Evolutionary conservation across 2,113 vertebrate genomes (phyloP).

Genomic region (Poicephalus meyeri): DNA sequence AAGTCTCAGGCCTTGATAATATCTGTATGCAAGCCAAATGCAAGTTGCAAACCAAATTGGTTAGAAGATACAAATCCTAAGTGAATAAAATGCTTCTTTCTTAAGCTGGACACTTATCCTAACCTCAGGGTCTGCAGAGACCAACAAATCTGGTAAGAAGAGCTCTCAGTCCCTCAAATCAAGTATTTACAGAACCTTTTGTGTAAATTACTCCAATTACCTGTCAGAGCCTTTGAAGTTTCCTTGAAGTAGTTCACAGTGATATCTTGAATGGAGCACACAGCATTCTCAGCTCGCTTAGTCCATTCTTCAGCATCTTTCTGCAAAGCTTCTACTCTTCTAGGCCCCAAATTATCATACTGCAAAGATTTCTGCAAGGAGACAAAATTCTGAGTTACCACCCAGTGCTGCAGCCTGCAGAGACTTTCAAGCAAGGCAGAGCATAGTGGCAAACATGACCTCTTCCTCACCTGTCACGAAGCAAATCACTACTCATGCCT

Average conservation of each 20-base stretch:
- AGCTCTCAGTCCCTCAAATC: neutral
- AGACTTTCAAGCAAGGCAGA: neutral
- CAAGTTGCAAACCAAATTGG: neutral
- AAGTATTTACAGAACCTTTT: neutral
- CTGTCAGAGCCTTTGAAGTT: slow-evolving; percentile 86
- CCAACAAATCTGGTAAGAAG: neutral
- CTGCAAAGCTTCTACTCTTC: slow-evolving; percentile 84
- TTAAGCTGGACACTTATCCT: neutral
- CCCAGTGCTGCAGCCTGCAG: neutral
- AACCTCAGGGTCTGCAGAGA: neutral
- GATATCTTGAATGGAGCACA: slow-evolving; percentile 91
- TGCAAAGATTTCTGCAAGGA: slow-evolving; percentile 86
- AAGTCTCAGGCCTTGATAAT: neutral
- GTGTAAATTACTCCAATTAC: slow-evolving; percentile 63
- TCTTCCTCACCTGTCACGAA: neutral
- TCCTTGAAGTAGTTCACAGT: slow-evolving; percentile 94
- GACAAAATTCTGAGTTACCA: neutral
- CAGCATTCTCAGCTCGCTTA: slow-evolving; percentile 80
- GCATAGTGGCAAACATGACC: neutral
- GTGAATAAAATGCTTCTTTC: neutral
- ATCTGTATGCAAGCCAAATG: neutral
- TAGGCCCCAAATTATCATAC: slow-evolving; percentile 88
- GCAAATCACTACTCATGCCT: neutral
- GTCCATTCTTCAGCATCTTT: slow-evolving; percentile 89
- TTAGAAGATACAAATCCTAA: neutral